Base-by-base conservation (phyloP, 2,888 invertebrate genomes). In the Oasisia sp. region DNA sequence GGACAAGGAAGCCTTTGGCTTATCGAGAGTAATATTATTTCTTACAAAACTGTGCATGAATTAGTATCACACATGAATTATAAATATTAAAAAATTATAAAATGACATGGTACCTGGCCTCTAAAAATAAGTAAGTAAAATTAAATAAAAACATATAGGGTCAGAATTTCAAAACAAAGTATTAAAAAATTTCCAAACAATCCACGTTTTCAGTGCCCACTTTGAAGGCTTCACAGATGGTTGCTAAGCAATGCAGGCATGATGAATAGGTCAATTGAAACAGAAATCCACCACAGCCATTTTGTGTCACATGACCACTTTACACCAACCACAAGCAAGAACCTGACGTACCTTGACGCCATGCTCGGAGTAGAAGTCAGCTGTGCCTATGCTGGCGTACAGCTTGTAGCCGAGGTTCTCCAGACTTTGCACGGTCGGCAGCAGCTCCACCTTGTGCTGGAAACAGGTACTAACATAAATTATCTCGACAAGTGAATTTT, bases 301-400 rank as follows among this genome's bases (percentile, higher is more conserved):
- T 56, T 56, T 74, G 74, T 74, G 74, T 74, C 74, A 74, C 74
- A 74, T 74, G n/a, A 74, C 74, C 19, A 27, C 14, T 74, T n/a
- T 74, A 74, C 74, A 74, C 74, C n/a, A 74, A 74, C 27, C 74
- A 74, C 74, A 7, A 74, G 74, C 74, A 74, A 50, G 50, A 74
- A 19, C 27, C n/a, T 74, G 1, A 74, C 74, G 97, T 97, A 99
- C 99, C 96, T 98, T 97, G 92, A 99, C 97, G 58, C 98, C 98
- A 96, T 99, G 98, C 95, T 98, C 98, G 1, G 97, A 98, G 96
- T 99, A 99, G 97, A 98, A 99, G 96, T 99, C 99, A 44, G 99
- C 99, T 0, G 99, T 99, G n/a, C 99, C 99, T 97, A 98, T 98
- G 95, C 99, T 99, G 11, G 98, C 99, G 96, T 98, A 99, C 91